Evolutionary conservation across 2,888 invertebrate genomes (phyloP).

Genomic region (Stenolophus ochropezus): DNA sequence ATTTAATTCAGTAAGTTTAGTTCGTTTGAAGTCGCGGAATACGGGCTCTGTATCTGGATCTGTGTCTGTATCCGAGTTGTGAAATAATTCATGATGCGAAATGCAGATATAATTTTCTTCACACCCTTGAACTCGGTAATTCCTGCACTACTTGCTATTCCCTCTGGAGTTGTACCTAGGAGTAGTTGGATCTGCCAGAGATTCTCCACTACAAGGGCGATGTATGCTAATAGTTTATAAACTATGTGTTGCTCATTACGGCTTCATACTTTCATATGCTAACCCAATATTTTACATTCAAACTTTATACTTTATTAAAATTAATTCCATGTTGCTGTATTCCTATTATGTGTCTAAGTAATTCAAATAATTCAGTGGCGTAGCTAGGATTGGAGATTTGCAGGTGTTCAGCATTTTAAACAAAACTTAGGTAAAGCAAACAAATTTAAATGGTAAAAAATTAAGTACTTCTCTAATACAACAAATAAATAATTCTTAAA

Average conservation of each 20-base stretch:
- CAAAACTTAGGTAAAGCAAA: too few relatives aligned
- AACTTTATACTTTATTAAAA: background rate
- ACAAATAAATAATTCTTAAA: too few relatives aligned
- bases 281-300: background rate
- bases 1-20: constrained; percentile 27
- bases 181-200: background rate
- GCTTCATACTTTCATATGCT: background rate
- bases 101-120: constrained; percentile 43
- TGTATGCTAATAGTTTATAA: background rate
- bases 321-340: background rate
- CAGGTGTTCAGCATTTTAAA: background rate
- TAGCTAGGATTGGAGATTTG: background rate
- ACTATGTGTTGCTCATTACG: background rate
- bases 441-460: too few relatives aligned
- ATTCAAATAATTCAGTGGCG: too few relatives aligned
- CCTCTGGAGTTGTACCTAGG: background rate
- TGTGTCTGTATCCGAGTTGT: background rate
- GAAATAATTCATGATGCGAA: constrained; percentile 37
- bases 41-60: constrained; percentile 1
- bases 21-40: constrained; percentile 7
- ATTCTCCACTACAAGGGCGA: background rate
- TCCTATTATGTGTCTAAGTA: background rate
- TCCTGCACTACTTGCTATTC: constrained; percentile 14
- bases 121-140: constrained; percentile 26
- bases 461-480: too few relatives aligned